These are phyloP conservation scores for Hypanus sabinus DNA, from an alignment of 2,113 vertebrate species.

Conservation along the genomic window DNA sequence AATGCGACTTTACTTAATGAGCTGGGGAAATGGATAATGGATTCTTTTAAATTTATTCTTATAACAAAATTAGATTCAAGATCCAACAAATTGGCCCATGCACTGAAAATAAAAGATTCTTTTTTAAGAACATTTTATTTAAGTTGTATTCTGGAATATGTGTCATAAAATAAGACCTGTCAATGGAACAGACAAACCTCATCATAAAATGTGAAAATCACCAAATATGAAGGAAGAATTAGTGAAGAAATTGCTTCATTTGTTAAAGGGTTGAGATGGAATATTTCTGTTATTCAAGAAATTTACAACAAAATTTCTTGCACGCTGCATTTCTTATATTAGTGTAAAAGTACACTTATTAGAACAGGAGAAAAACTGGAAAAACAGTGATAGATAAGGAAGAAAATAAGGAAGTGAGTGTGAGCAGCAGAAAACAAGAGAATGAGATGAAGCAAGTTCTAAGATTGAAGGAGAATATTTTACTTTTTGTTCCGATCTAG, in stretches of 20 bases:
- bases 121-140: not conserved
- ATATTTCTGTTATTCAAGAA: not conserved
- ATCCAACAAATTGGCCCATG: not conserved
- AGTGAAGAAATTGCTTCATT: not conserved
- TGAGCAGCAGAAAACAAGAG: not conserved
- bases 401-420: not conserved
- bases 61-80: not conserved
- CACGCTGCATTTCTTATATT: not conserved
- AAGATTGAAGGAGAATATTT: not conserved
- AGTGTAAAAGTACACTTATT: not conserved
- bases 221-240: not conserved
- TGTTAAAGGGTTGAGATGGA: not conserved
- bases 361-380: not conserved
- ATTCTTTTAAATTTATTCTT: not conserved
- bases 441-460: not conserved
- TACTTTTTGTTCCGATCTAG: not conserved
- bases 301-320: not conserved
- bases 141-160: not conserved
- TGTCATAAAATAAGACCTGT: not conserved
- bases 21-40: too few relatives aligned
- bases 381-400: not conserved
- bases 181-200: not conserved
- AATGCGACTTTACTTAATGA: not conserved
- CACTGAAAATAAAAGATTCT: not conserved
- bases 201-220: not conserved